Evolutionary conservation across 2,888 invertebrate genomes (phyloP), one percentile per base, ranked within the genome.

Genomic region (Tenodera sinensis): DNA sequence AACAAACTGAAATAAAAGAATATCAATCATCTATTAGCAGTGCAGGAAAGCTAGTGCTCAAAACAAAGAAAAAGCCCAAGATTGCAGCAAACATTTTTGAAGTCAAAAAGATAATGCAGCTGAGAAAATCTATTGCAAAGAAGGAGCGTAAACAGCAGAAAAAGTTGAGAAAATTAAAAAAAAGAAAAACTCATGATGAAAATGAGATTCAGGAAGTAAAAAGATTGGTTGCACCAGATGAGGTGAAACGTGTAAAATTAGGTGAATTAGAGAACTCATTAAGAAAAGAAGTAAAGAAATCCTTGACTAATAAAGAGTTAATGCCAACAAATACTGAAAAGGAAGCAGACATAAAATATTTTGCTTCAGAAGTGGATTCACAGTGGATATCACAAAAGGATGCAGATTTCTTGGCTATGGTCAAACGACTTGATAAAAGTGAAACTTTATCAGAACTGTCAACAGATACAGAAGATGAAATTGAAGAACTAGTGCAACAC

Each of bases 51-150:
- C 15, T 93, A 94, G 91, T 93, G 94, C 6, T 94, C 9, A 94
- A 94, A 9, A 87, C 81, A 25, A 91, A 95, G 47, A 96, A 95
- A 91, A 96, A 96, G 92, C 96, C 96, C 0, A 96, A 96, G 93
- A 95, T 96, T 89, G 96, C 96, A 0, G 95, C 95, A 0, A 96
- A 96, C 92, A 94, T 96, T 84, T 94, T 94, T 91, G 96, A 96
- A 93, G 96, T 96, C 0, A 95, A 94, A 91, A 94, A 94, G 91
- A 93, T 96, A 88, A 96, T 96, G 94, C 96, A 96, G 92, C 95
- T 96, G 92, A 93, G 96, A 9, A 96, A 95, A 91, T 95, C 95
- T 91, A 92, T 96, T 90, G 95, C 95, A 71, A 95, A 95, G 91
- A 94, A 95, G 91, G 95, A 95, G 91, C 81, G 87, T 34, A 87